Evolutionary conservation across 2,888 invertebrate species (phyloP).

Genomic region (Peribatodes rhomboidaria): DNA sequence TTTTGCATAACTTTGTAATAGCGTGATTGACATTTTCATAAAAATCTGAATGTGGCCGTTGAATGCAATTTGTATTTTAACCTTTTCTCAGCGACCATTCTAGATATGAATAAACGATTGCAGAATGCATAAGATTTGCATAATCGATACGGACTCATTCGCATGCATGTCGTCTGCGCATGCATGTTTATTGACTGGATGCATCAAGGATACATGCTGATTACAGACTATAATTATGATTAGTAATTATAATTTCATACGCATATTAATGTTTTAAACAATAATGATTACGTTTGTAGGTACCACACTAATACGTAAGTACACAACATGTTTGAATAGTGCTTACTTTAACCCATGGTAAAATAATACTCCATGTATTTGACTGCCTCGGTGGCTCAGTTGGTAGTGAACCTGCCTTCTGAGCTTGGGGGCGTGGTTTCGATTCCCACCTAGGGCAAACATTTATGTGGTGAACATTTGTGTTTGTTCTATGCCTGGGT

Average conservation of each 20-base stretch:
- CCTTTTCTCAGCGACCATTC: conserved; percentile 2
- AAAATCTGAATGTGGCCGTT: background rate
- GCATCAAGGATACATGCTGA: conserved; percentile 4
- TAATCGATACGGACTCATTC: conserved; percentile 3
- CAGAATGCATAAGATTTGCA: conserved; percentile 4
- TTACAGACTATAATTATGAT: background rate
- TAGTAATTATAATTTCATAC: background rate
- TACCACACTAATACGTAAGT: background rate
- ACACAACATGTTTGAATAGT: background rate
- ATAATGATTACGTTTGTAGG: background rate
- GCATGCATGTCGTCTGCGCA: conserved; percentile 2
- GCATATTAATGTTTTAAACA: background rate
- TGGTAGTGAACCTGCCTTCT: too few species aligned
- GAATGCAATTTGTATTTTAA: background rate
- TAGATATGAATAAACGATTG: conserved; percentile 5
- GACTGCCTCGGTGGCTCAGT: too few species aligned
- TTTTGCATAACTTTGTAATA: background rate
- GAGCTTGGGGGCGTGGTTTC: too few species aligned
- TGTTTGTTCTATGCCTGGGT: too few species aligned
- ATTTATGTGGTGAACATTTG: too few species aligned
- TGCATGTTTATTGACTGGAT: background rate
- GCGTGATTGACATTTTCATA: background rate
- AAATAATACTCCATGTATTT: too few species aligned
- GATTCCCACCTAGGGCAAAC: too few species aligned
- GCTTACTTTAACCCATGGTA: too few species aligned